A percentile compares a stretch with the other conserved stretches of the same genome.
Evolutionary conservation across 2,113 vertebrate species (phyloP).

Genomic region (Rhynchopsitta pachyrhyncha): DNA sequence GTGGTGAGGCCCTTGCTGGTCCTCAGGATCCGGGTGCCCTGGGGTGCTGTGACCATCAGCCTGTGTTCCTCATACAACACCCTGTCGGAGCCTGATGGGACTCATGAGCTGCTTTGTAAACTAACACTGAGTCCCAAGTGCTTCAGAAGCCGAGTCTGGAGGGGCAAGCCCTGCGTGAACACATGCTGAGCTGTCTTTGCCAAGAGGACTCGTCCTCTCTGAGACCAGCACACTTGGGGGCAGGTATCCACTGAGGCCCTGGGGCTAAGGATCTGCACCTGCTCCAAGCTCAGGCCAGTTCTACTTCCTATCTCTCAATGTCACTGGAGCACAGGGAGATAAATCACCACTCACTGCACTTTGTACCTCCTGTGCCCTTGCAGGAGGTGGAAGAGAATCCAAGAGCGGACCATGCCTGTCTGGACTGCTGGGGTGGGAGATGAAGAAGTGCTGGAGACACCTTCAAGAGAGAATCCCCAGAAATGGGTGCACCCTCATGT

Average conservation of each 20-base stretch:
- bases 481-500: background rate
- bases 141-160: background rate
- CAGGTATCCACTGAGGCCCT: background rate
- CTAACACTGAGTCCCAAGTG: too few species aligned
- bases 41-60: background rate
- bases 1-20: background rate
- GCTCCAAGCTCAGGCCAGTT: background rate
- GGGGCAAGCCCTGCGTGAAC: rapidly evolving
- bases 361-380: background rate
- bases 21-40: rapidly evolving
- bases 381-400: background rate
- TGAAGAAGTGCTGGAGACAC: background rate
- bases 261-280: background rate
- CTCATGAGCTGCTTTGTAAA: rapidly evolving
- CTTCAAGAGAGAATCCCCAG: background rate
- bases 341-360: background rate
- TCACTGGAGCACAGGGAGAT: background rate
- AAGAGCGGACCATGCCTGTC: background rate
- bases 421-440: background rate
- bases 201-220: background rate
- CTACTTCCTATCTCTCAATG: rapidly evolving
- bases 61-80: background rate
- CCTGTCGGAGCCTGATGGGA: rapidly evolving
- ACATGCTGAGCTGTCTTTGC: background rate
- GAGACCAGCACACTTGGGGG: background rate